Evolutionary conservation across 2,888 invertebrate species (phyloP).

Genomic region (Noctua janthina): DNA sequence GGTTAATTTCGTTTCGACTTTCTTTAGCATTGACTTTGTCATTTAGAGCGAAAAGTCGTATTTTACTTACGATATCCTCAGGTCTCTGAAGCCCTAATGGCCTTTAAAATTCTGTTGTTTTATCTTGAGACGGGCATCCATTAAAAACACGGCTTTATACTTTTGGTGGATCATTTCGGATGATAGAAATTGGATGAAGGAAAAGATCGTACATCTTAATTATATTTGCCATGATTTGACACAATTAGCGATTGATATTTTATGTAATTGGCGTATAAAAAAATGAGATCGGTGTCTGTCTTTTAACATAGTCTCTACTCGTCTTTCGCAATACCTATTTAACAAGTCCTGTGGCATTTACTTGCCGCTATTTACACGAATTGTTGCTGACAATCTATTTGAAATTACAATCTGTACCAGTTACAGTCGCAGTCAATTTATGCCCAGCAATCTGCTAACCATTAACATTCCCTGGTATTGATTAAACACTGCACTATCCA

Average conservation of each 20-base stretch:
- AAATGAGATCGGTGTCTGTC: not conserved
- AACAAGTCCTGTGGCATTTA: not conserved
- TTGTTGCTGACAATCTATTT: slow-evolving; percentile 20
- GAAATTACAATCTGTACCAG: slow-evolving; percentile 44
- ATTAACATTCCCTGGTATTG: slow-evolving; percentile 61
- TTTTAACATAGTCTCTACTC: not conserved
- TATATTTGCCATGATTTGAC: not conserved
- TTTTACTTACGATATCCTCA: slow-evolving; percentile 14
- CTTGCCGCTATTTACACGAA: slow-evolving; percentile 32
- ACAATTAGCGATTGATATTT: not conserved
- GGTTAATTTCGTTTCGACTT: slow-evolving; percentile 25
- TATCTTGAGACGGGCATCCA: slow-evolving; percentile 14
- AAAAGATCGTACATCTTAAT: not conserved
- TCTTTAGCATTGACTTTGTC: slow-evolving; percentile 27
- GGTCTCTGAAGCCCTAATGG: slow-evolving; percentile 21
- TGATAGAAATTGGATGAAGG: not conserved
- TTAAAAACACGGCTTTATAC: slow-evolving; percentile 9
- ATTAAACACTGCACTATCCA: slow-evolving; percentile 58
- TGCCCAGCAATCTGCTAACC: slow-evolving; percentile 53
- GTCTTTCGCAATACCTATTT: not conserved
- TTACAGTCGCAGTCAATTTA: slow-evolving; percentile 40
- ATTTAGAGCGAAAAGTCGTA: slow-evolving; percentile 14
- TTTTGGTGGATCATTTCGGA: slow-evolving; percentile 4
- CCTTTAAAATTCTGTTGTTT: slow-evolving; percentile 40
- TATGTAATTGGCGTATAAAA: no score